A percentile compares a stretch with the other conserved stretches of the same genome.
Evolutionary conservation across 2,888 invertebrate species (phyloP).

Genomic region (Monochamus alternatus): DNA sequence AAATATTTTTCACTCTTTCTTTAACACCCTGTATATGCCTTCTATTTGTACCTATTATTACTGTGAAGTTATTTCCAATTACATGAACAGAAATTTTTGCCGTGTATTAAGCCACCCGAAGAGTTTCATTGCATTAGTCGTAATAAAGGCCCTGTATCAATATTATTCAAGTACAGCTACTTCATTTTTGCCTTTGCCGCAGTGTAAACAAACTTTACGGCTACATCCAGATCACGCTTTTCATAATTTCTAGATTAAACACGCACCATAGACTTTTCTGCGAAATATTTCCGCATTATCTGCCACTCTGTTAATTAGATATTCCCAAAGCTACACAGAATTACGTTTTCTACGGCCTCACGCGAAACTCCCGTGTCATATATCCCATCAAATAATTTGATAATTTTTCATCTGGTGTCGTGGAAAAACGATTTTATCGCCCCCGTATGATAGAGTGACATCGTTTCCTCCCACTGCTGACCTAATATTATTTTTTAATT

Average conservation of each 20-base stretch:
- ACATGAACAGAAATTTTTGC: no score
- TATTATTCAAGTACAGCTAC: neutral
- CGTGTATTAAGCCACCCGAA: no score
- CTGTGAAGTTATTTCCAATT: no score
- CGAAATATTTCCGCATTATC: constrained; percentile 23
- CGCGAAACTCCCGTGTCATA: constrained; percentile 12
- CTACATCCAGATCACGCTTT: constrained; percentile 1
- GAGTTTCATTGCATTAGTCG: no score
- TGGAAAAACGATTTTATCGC: no score
- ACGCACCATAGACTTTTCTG: constrained; percentile 19
- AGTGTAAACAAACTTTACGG: constrained; percentile 4
- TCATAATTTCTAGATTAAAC: constrained; percentile 22
- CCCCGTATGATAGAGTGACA: neutral
- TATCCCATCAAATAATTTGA: constrained; percentile 21
- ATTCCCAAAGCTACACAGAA: constrained; percentile 18
- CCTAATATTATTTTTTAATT: neutral
- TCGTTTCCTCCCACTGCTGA: neutral
- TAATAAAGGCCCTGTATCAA: neutral
- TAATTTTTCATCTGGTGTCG: neutral
- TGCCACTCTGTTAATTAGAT: constrained; percentile 23
- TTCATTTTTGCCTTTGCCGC: neutral
- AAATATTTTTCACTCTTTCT: no score
- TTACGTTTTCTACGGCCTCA: constrained; percentile 17
- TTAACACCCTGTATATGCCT: no score
- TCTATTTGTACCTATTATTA: no score